These are phyloP conservation scores for Mycalesis mineus DNA, from an alignment of 2,888 invertebrate genomes.

Conservation along the genomic window DNA sequence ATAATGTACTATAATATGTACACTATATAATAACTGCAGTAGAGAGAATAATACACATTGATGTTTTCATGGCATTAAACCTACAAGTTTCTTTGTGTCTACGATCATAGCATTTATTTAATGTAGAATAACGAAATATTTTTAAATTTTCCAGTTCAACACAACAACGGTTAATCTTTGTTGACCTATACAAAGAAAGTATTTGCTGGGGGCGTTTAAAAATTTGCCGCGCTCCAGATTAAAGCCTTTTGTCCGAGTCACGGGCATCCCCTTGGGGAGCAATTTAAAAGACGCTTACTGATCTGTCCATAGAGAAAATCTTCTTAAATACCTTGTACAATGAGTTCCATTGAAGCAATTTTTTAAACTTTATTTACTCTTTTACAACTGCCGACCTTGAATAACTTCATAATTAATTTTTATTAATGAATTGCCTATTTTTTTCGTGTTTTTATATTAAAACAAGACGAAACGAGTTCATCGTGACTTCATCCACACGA, in stretches of 20 bases:
- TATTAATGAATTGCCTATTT: no score
- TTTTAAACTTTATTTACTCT: conserved; percentile 2
- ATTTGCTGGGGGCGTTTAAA: conserved; percentile 37
- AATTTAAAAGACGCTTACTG: conserved; percentile 24
- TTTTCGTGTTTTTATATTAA: no score
- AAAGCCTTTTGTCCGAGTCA: conserved; percentile 57
- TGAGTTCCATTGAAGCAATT: conserved; percentile 1
- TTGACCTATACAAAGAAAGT: conserved; percentile 20
- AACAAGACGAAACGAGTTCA: no score
- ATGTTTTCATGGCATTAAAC: no score
- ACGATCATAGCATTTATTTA: no score
- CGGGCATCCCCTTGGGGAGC: conserved; percentile 47
- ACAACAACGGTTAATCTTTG: conserved; percentile 8
- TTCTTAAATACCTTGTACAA: conserved; percentile 11
- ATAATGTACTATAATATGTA: no score
- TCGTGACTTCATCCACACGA: no score
- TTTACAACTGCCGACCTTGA: neutral
- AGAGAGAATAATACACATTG: no score
- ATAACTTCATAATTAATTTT: neutral
- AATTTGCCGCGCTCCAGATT: conserved; percentile 55
- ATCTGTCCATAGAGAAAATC: conserved; percentile 21
- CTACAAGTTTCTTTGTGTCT: no score
- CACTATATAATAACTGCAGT: no score
- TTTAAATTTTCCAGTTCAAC: neutral
- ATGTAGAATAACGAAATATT: neutral